Conservation (phyloP, 2,797 vertebrate genomes). For the Cryptoprocta ferox region DNA sequence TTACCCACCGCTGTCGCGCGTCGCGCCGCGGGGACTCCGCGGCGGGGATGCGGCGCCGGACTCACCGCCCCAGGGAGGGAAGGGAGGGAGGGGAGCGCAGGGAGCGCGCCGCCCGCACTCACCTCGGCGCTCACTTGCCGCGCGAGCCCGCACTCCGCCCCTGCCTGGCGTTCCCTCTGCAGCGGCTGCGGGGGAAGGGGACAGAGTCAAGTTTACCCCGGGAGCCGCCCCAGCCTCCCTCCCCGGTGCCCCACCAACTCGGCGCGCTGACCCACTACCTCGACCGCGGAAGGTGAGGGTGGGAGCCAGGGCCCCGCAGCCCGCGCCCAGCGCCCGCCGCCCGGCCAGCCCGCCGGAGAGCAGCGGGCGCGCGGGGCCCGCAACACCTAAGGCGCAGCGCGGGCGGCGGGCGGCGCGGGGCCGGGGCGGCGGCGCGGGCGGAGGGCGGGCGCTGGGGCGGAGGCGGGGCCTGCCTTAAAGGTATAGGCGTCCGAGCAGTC, state of each 20-base stretch:
- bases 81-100: neutral
- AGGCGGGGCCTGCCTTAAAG: constrained; percentile 85
- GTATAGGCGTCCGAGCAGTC: constrained; percentile 55
- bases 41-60: neutral
- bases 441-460: constrained; percentile 67
- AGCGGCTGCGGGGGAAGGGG: constrained; percentile 89
- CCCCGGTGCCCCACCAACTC: neutral
- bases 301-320: neutral
- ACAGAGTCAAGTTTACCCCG: constrained; percentile 63
- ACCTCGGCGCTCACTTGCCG: constrained; percentile 94
- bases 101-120: constrained; percentile 79
- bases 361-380: neutral
- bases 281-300: neutral
- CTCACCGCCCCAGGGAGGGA: neutral
- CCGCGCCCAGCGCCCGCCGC: neutral
- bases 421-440: constrained; percentile 50
- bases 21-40: neutral
- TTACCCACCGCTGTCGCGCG: neutral
- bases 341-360: neutral
- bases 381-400: constrained; percentile 25
- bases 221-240: neutral
- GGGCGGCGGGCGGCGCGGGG: constrained; percentile 25
- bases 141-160: constrained; percentile 89
- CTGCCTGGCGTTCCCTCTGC: constrained; percentile 89
- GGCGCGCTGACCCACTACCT: neutral